Conservation (phyloP, 2,113 vertebrate species). For the Oceanites oceanicus region DNA sequence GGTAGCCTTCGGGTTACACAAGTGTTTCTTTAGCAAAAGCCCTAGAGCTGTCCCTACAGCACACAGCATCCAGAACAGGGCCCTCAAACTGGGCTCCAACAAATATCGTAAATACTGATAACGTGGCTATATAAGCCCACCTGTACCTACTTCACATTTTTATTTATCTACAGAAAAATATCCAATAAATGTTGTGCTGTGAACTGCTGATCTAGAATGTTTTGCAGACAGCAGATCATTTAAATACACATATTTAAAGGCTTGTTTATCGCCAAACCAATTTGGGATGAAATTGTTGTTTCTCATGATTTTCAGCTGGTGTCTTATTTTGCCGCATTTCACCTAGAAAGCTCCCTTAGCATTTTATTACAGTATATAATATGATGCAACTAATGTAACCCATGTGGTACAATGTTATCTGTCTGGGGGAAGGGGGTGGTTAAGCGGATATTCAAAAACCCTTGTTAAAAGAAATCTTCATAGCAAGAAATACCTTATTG, state of each 20-base stretch:
- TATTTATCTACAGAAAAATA: background rate
- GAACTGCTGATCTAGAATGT: background rate
- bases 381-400: background rate
- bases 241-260: background rate
- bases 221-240: background rate
- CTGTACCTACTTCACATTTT: background rate
- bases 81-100: background rate
- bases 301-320: background rate
- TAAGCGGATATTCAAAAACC: background rate
- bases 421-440: background rate
- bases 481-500: background rate
- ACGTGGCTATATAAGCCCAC: background rate
- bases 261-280: background rate
- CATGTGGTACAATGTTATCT: background rate
- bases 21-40: background rate
- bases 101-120: background rate
- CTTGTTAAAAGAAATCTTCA: background rate
- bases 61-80: background rate
- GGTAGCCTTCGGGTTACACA: background rate
- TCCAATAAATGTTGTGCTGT: background rate
- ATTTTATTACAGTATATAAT: background rate
- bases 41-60: background rate
- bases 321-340: background rate
- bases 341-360: background rate
- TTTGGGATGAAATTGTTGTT: background rate